Conservation (phyloP, 2,888 invertebrate species). For the Lucinisca nassula region DNA sequence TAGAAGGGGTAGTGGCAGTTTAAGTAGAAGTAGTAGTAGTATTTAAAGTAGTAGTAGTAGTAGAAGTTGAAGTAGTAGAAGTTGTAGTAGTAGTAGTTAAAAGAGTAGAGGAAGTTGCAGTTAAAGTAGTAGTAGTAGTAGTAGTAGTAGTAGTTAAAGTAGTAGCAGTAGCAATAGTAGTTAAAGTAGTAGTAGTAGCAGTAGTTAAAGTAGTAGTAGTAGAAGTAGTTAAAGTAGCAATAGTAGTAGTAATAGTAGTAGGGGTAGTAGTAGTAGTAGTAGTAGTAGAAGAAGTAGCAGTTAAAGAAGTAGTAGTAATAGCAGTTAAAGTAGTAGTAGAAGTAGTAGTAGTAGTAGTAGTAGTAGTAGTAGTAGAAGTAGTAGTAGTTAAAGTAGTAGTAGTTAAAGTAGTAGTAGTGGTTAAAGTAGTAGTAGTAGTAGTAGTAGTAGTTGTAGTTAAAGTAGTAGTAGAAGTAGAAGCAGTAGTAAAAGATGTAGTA, state of each 20-base stretch:
- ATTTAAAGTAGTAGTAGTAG: too few species aligned
- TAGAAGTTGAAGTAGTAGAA: background rate
- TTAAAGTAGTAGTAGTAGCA: background rate
- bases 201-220: conserved; percentile 5
- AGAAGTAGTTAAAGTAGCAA: too few species aligned
- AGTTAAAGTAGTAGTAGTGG: conserved; percentile 26
- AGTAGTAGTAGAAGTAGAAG: too few species aligned
- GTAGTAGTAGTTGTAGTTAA: too few species aligned
- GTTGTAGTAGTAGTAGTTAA: conserved; percentile 1
- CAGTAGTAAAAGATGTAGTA: too few species aligned
- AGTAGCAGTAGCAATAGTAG: background rate
- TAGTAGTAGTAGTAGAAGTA: background rate
- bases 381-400: conserved; percentile 27
- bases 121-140: conserved; percentile 7
- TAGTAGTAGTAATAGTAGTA: too few species aligned
- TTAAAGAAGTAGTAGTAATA: background rate
- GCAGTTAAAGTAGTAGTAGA: background rate
- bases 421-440: too few species aligned
- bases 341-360: conserved; percentile 22
- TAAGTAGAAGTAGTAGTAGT: too few species aligned
- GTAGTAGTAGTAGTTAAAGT: conserved; percentile 4
- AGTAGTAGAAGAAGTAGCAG: conserved; percentile 21
- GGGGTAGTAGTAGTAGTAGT: too few species aligned
- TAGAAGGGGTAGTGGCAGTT: too few species aligned
- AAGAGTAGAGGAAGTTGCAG: background rate